Conservation (phyloP, 2,888 invertebrate species). For the Pomacea canaliculata region DNA sequence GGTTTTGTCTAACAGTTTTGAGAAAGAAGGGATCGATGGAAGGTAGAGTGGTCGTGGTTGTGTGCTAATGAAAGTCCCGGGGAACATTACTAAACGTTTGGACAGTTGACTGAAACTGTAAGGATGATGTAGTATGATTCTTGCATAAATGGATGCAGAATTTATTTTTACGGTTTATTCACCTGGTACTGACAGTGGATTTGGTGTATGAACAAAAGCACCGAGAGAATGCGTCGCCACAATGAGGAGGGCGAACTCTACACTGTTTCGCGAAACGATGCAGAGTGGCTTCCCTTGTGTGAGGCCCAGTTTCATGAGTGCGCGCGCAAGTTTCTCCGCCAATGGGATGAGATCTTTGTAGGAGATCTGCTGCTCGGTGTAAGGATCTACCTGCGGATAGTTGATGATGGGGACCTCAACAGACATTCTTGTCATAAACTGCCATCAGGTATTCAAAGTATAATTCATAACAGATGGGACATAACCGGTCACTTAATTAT, state of each 20-base stretch:
- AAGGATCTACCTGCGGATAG: conserved; percentile 4
- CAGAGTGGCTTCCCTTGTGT: conserved; percentile 2
- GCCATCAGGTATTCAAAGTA: background rate
- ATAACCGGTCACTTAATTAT: background rate
- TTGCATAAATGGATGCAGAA: too few species aligned
- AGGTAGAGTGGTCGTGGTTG: too few species aligned
- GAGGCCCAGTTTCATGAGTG: conserved; percentile 3
- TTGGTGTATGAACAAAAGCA: conserved; percentile 3
- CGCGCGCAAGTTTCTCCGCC: conserved; percentile 5
- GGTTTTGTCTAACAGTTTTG: too few species aligned
- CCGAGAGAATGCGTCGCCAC: background rate
- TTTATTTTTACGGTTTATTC: background rate
- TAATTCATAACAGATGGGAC: background rate
- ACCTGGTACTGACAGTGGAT: conserved; percentile 8
- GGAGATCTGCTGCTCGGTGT: background rate
- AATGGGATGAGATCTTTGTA: background rate
- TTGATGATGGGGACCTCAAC: too few species aligned
- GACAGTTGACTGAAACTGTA: too few species aligned
- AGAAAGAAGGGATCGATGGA: too few species aligned
- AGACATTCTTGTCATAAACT: too few species aligned
- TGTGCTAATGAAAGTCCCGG: too few species aligned
- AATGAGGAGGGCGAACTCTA: conserved; percentile 3
- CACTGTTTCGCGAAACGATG: conserved; percentile 6
- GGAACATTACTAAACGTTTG: too few species aligned
- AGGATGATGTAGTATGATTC: too few species aligned